Base-by-base conservation (phyloP, 2,797 vertebrate species). In the Parambassis ranga region DNA sequence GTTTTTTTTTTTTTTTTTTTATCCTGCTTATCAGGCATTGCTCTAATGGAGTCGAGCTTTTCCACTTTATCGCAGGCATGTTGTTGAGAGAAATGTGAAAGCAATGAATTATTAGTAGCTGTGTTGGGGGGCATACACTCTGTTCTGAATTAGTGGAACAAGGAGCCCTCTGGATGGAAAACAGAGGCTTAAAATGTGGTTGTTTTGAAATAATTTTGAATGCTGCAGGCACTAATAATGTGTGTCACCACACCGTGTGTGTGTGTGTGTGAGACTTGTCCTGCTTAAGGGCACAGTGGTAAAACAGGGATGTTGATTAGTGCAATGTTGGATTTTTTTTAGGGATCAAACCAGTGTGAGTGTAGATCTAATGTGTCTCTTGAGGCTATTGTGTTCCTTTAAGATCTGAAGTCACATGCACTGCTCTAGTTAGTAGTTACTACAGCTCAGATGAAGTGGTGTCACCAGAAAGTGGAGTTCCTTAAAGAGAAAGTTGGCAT, bases 21-120 rank as follows among this genome's bases (percentile, higher is more conserved):
- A 59, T 82, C 65, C 56, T 57, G 71, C 62, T 78, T 65, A 76
- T 83, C 71, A 61, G 52, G 48, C 55, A 1, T 7, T 9, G 62
- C 72, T 43, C 42, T 75, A 59, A 84, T 71, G 74, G 48, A 65
- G 47, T 44, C n/a, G 0, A 65, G 64, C 47, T 44, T 46, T 66
- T 71, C 33, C 56, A 44, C 38, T 68, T 82, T 75, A 79, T 80
- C 37, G 14, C 62, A 41, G 69, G 31, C 67, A 7, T 30, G 79
- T 56, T 75, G 77, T 58, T 26, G 63, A 59, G 46, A 65, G 66
- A 42, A 72, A 69, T 15, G 15, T 37, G 55, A 77, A 55, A 24
- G 66, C 35, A 52, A 62, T 75, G 77, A 84, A 76, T 77, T 67
- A 65, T 79, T 49, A 52, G 66, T 2, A 2, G 52, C 13, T 7